These are phyloP conservation scores for Ectemnius continuus DNA, from an alignment of 2,888 invertebrate genomes.

Conservation along the genomic window DNA sequence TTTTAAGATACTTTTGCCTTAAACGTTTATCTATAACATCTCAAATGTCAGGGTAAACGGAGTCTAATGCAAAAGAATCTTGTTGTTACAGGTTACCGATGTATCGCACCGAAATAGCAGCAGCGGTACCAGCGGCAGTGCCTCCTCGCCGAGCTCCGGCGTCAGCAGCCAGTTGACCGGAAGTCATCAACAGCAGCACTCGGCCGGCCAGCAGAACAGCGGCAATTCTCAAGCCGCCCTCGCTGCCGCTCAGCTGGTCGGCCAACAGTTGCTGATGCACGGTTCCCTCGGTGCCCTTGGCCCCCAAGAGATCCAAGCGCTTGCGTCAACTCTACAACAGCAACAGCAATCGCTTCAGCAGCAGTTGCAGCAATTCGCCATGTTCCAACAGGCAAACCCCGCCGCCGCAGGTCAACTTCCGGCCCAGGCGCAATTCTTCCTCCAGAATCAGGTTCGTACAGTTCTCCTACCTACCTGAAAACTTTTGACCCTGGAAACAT, in stretches of 20 bases:
- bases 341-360: slow-evolving; percentile 84
- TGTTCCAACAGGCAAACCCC: slow-evolving; percentile 82
- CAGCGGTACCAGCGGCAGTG: slow-evolving; percentile 77
- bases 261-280: slow-evolving; percentile 76
- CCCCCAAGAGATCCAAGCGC: slow-evolving; percentile 76
- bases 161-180: slow-evolving; percentile 78
- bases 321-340: slow-evolving; percentile 82
- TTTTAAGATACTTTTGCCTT: too few species aligned
- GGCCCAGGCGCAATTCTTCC: slow-evolving; percentile 85
- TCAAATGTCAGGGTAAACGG: neutral
- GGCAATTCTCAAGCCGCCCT: slow-evolving; percentile 74
- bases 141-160: slow-evolving; percentile 78
- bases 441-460: slow-evolving; percentile 85
- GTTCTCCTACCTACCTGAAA: neutral
- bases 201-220: slow-evolving; percentile 60
- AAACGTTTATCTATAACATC: too few species aligned
- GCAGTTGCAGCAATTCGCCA: slow-evolving; percentile 83
- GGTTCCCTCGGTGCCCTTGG: slow-evolving; percentile 71
- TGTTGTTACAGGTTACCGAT: slow-evolving; percentile 76
- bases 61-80: slow-evolving; percentile 7
- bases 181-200: slow-evolving; percentile 66
- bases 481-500: too few species aligned
- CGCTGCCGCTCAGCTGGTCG: slow-evolving; percentile 76
- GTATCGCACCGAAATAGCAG: slow-evolving; percentile 78
- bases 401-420: slow-evolving; percentile 79